phyloP scores from a whole-genome alignment of 2,888 invertebrate genomes.

The Leucania comma region DNA sequence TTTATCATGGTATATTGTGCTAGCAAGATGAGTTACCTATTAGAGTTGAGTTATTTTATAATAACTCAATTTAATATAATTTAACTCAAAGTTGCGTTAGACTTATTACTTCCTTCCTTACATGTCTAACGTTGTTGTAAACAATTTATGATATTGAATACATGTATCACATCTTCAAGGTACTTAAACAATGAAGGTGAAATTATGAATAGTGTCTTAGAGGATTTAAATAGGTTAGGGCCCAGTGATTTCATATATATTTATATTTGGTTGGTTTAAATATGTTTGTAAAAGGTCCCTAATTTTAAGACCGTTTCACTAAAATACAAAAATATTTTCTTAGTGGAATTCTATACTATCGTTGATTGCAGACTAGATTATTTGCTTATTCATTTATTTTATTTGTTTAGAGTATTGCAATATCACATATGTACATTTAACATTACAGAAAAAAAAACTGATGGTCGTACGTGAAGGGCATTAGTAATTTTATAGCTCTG shows the following conservation, averaged over 20 bases:
- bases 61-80: constrained; percentile 13
- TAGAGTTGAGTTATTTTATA: constrained; percentile 17
- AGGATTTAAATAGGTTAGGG: not conserved
- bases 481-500: too few species aligned
- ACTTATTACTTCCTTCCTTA: constrained; percentile 29
- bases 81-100: not conserved
- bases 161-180: not conserved
- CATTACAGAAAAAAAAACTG: too few species aligned
- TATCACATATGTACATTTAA: too few species aligned
- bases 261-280: too few species aligned
- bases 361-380: too few species aligned
- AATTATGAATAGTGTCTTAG: not conserved
- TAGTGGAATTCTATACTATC: too few species aligned
- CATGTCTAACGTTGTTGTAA: constrained; percentile 10
- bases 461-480: too few species aligned
- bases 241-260: not conserved
- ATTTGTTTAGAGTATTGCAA: too few species aligned
- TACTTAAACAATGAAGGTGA: not conserved
- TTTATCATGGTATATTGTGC: constrained; percentile 9
- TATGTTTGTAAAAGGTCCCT: too few species aligned
- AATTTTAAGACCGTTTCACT: too few species aligned
- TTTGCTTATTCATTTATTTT: too few species aligned
- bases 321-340: too few species aligned
- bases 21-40: constrained; percentile 6
- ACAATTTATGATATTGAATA: constrained; percentile 18